A percentile compares a stretch with the other conserved stretches of the same genome.
Evolutionary conservation across 1,140 invertebrate genomes (phyloP).

Genomic region (Helicoverpa armigera): DNA sequence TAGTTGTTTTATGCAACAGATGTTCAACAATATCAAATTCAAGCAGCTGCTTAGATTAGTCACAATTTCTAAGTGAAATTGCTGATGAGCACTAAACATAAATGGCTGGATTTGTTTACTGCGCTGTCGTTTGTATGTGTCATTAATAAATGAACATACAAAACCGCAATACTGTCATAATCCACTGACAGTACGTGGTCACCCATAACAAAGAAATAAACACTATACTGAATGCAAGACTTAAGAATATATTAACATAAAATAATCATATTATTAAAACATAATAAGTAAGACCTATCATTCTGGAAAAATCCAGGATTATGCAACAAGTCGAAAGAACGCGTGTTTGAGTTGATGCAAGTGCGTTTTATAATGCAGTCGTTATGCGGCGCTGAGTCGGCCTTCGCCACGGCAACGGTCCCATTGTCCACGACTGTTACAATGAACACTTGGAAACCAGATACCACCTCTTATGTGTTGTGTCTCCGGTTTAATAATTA

Average conservation of each 20-base stretch:
- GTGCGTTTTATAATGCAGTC: slow-evolving; percentile 75
- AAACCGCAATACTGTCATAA: slow-evolving; percentile 7
- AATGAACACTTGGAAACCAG: slow-evolving; percentile 83
- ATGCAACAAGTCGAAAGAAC: slow-evolving; percentile 27
- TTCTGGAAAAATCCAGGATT: slow-evolving; percentile 44
- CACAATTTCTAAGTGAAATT: slow-evolving; percentile 32
- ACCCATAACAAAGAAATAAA: slow-evolving; percentile 36
- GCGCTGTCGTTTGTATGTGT: background rate
- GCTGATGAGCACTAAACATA: background rate
- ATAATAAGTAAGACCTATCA: background rate
- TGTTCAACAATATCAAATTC: slow-evolving; percentile 37
- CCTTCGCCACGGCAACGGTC: slow-evolving; percentile 83
- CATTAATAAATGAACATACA: background rate
- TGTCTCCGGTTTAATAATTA: slow-evolving; percentile 72
- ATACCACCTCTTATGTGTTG: slow-evolving; percentile 77
- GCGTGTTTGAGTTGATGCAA: slow-evolving; percentile 52
- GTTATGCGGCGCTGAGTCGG: slow-evolving; percentile 79
- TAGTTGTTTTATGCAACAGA: slow-evolving; percentile 51
- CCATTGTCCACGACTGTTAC: slow-evolving; percentile 76
- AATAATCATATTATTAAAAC: slow-evolving; percentile 11
- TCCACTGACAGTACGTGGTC: slow-evolving; percentile 22
- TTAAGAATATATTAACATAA: slow-evolving; percentile 16
- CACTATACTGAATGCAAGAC: background rate
- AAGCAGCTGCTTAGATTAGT: slow-evolving; percentile 49
- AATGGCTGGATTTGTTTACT: background rate